Percentiles rank a stretch among this genome's conserved stretches.
phyloP scores from a whole-genome alignment of 2,113 vertebrate genomes.

The Synchiropus splendidus region DNA sequence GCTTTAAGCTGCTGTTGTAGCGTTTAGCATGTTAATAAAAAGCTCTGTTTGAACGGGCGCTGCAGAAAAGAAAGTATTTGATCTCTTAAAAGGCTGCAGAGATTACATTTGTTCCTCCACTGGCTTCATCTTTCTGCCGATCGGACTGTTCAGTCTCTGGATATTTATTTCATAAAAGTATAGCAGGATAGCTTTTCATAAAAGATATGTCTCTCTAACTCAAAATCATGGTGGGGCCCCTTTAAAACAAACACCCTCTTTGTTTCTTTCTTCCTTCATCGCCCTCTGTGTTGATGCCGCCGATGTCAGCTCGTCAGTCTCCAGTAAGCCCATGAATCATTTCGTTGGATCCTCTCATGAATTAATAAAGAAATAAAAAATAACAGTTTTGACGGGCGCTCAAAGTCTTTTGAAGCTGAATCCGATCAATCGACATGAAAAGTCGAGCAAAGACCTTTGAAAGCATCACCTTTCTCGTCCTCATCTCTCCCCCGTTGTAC shows the following conservation, averaged over 20 bases:
- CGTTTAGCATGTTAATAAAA: background rate
- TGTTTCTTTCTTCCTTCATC: too few species aligned
- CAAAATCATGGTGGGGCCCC: too few species aligned
- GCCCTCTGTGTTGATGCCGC: background rate
- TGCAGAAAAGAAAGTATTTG: slow-evolving; percentile 9
- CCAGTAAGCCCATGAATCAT: slow-evolving; percentile 33
- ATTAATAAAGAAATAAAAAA: slow-evolving; percentile 18
- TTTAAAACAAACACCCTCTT: too few species aligned
- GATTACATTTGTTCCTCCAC: background rate
- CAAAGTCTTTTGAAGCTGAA: slow-evolving; percentile 43
- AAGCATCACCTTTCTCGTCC: slow-evolving; percentile 40
- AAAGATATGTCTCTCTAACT: too few species aligned
- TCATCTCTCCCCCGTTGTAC: slow-evolving; percentile 42
- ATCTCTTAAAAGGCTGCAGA: too few species aligned
- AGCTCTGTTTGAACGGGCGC: slow-evolving; percentile 28
- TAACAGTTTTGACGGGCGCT: slow-evolving; percentile 11
- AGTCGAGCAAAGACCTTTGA: slow-evolving; percentile 32
- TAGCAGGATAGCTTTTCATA: too few species aligned
- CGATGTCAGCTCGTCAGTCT: slow-evolving; percentile 8
- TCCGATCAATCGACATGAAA: slow-evolving; percentile 37
- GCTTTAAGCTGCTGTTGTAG: too few species aligned
- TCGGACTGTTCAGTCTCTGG: slow-evolving; percentile 14
- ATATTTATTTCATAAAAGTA: too few species aligned
- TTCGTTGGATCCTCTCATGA: slow-evolving; percentile 38
- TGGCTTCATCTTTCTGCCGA: slow-evolving; percentile 35